A percentile compares a stretch with the other conserved stretches of the same genome.
Evolutionary conservation across 2,113 vertebrate species (phyloP).

Genomic region (Xenopus tropicalis): UCB_Xtro_10.0 CM004444.2:49205501-49206000

Average conservation of each 20-base stretch:
- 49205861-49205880: constrained; percentile 7
- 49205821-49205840: constrained; percentile 31
- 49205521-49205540: no score
- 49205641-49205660: constrained; percentile 1
- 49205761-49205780: not conserved
- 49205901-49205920: constrained; percentile 29
- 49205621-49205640: not conserved
- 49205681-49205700: not conserved
- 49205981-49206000: not conserved
- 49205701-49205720: constrained; percentile 5
- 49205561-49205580: no score
- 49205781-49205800: constrained; percentile 40
- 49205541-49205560: no score
- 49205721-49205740: not conserved
- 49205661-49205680: not conserved
- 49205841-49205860: constrained; percentile 27
- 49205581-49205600: no score
- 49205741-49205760: not conserved
- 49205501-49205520: no score
- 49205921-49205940: constrained; percentile 17
- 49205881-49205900: constrained; percentile 16
- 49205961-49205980: not conserved
- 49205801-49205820: not conserved
- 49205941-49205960: constrained; percentile 11
- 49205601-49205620: not conserved